A percentile compares a stretch with the other conserved stretches of the same genome.
Evolutionary conservation across 2,888 invertebrate species (phyloP).

Genomic region (Diarsia rubi): DNA sequence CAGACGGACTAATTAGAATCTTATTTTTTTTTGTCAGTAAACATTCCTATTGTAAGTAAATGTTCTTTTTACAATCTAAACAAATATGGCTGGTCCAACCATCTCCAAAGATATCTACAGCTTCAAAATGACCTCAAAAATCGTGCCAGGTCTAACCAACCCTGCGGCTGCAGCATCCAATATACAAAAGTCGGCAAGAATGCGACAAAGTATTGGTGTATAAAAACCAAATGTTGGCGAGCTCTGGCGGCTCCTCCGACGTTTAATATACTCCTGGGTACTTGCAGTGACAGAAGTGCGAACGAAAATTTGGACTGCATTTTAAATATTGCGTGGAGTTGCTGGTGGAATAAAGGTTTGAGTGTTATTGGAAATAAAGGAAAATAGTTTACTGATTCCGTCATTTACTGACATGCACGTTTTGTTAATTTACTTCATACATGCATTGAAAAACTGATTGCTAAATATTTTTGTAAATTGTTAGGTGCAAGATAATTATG

Average conservation of each 20-base stretch:
- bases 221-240: constrained; percentile 90
- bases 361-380: not conserved
- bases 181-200: constrained; percentile 89
- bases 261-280: constrained; percentile 89
- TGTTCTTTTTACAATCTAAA: not conserved
- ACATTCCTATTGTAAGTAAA: no score
- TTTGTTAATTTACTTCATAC: no score
- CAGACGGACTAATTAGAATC: no score
- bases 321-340: constrained; percentile 7
- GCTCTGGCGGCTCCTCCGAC: constrained; percentile 82
- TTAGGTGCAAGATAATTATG: not conserved
- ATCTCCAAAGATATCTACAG: no score
- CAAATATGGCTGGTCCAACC: no score
- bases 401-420: no score
- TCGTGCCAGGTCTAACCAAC: constrained; percentile 37
- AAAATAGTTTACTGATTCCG: not conserved
- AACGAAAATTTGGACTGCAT: constrained; percentile 15
- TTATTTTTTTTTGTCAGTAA: no score
- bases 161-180: constrained; percentile 74
- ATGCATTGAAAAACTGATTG: not conserved
- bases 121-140: not conserved
- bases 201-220: constrained; percentile 90
- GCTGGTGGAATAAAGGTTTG: not conserved
- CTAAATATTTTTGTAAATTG: not conserved
- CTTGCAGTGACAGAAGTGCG: constrained; percentile 70